phyloP scores from a whole-genome alignment of 2,888 invertebrate species.

The Drosophila greeni region DNA sequence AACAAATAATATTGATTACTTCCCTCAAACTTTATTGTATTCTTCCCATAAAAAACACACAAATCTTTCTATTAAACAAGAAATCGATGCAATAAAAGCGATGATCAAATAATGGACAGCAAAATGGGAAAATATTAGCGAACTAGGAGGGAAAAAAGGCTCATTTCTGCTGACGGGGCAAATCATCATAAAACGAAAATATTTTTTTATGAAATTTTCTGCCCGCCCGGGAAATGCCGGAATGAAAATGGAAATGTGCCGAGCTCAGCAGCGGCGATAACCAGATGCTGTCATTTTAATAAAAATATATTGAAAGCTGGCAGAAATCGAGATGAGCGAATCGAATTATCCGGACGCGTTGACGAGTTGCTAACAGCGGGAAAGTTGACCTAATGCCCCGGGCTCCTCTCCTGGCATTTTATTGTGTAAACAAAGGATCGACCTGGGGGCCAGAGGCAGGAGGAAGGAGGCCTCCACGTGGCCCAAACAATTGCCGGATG shows the following conservation, averaged over 20 bases:
- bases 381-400: conserved; percentile 45
- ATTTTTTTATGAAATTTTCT: conserved; percentile 33
- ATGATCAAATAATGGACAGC: conserved; percentile 5
- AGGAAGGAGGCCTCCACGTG: conserved; percentile 35
- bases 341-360: conserved; percentile 40
- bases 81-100: conserved; percentile 7
- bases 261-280: conserved; percentile 24
- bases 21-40: neutral
- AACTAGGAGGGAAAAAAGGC: conserved; percentile 16
- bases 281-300: conserved; percentile 48
- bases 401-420: conserved; percentile 33
- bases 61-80: neutral
- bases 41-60: neutral
- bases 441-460: neutral
- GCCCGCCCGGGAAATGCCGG: conserved; percentile 10
- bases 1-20: neutral
- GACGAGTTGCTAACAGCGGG: conserved; percentile 37
- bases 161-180: conserved; percentile 31
- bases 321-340: conserved; percentile 40
- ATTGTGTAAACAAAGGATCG: conserved; percentile 43
- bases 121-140: conserved; percentile 6
- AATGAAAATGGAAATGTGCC: conserved; percentile 10
- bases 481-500: conserved; percentile 49
- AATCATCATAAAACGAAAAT: conserved; percentile 37
- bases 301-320: conserved; percentile 49